phyloP scores from a whole-genome alignment of 2,888 invertebrate species.

The Tiphia femorata region DNA sequence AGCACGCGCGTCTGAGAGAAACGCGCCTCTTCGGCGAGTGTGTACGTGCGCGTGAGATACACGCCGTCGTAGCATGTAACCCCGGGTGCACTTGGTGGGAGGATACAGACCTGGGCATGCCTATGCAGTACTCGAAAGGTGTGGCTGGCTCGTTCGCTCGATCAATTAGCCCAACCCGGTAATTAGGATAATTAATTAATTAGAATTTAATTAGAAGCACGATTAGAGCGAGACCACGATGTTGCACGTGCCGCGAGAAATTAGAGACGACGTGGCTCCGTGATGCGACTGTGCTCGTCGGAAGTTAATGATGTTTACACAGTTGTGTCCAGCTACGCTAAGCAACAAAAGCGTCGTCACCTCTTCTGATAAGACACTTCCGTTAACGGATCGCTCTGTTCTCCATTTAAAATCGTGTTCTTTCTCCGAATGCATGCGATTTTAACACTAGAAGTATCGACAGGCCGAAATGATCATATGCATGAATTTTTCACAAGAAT shows the following conservation, averaged over 20 bases:
- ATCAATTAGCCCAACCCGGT: constrained; percentile 16
- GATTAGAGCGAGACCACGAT: neutral
- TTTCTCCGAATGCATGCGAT: neutral
- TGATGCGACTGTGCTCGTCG: too few species aligned
- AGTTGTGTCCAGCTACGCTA: too few species aligned
- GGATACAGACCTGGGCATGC: constrained; percentile 41
- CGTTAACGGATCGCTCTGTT: too few species aligned
- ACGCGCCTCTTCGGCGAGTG: too few species aligned
- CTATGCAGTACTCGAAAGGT: constrained; percentile 46
- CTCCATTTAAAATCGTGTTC: constrained; percentile 1
- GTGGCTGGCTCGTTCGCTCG: constrained; percentile 45
- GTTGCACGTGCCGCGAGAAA: too few species aligned
- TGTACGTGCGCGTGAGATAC: constrained; percentile 1
- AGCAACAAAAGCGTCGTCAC: too few species aligned
- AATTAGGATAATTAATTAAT: constrained; percentile 39
- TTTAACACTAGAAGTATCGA: too few species aligned
- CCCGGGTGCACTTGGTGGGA: constrained; percentile 32
- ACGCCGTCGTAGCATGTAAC: constrained; percentile 31
- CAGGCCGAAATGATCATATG: too few species aligned
- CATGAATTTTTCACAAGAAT: too few species aligned
- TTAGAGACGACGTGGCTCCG: too few species aligned
- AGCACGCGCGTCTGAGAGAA: constrained; percentile 16
- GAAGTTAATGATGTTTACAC: too few species aligned
- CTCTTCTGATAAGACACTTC: too few species aligned
- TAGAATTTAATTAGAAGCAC: constrained; percentile 26